phyloP scores from a whole-genome alignment of 2,888 invertebrate species.

The Caenorhabditis angaria region DNA sequence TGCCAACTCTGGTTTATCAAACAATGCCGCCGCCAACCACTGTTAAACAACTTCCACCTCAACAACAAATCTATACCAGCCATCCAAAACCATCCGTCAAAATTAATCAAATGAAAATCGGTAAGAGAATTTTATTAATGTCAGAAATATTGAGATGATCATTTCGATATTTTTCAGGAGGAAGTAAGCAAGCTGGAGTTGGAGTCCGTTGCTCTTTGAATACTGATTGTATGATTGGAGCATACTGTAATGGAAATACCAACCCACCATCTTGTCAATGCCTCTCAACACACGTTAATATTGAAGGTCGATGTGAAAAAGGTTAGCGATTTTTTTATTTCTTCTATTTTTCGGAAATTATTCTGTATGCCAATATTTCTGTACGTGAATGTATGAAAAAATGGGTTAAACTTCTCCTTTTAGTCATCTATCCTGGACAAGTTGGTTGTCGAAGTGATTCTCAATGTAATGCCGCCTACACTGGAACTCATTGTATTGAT shows the following conservation, averaged over 20 bases:
- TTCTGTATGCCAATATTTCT: neutral
- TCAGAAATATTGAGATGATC: no score
- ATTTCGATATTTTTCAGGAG: constrained; percentile 48
- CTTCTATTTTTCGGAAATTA: neutral
- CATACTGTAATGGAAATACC: constrained; percentile 72
- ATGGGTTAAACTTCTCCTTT: constrained; percentile 41
- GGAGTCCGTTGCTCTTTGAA: constrained; percentile 69
- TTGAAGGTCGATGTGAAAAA: constrained; percentile 70
- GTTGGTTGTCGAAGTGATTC: constrained; percentile 68
- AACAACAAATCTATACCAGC: constrained; percentile 33
- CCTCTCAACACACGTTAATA: constrained; percentile 71
- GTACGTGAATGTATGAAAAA: constrained; percentile 4
- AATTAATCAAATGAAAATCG: constrained; percentile 41
- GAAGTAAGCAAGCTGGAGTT: constrained; percentile 65
- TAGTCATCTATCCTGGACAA: constrained; percentile 72
- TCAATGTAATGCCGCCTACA: constrained; percentile 70
- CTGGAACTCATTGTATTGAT: constrained; percentile 66
- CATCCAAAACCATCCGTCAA: constrained; percentile 35
- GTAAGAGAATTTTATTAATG: no score
- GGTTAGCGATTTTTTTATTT: constrained; percentile 48
- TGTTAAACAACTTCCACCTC: constrained; percentile 38
- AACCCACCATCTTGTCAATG: constrained; percentile 71
- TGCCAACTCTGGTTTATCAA: constrained; percentile 6
- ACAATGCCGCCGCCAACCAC: constrained; percentile 39
- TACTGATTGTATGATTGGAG: constrained; percentile 71